A percentile compares a stretch with the other conserved stretches of the same genome.
Conservation (phyloP, 2,888 invertebrate species). For the Pristionchus japonicus region DNA sequence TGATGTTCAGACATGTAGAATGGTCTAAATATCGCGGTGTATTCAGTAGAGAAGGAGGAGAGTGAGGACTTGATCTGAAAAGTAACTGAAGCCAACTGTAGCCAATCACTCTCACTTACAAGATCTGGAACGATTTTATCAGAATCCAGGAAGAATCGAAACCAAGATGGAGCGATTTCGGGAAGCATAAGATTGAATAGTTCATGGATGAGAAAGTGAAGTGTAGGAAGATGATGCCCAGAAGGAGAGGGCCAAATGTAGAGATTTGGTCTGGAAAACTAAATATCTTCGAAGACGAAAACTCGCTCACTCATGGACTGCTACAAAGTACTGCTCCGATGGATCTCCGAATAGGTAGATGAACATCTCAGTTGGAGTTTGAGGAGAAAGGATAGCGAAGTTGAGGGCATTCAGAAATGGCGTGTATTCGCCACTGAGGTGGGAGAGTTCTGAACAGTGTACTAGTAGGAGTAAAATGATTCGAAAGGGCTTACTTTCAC, state of each 20-base stretch:
- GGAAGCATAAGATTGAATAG: not conserved
- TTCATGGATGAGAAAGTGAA: not conserved
- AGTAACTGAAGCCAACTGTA: too few relatives aligned
- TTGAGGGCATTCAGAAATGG: not conserved
- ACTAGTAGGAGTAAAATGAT: too few relatives aligned
- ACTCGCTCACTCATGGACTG: not conserved
- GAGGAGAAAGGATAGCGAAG: not conserved
- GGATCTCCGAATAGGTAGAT: not conserved
- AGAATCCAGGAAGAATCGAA: not conserved
- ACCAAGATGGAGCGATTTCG: not conserved
- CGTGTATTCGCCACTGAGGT: too few relatives aligned
- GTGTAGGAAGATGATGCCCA: not conserved
- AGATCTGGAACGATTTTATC: not conserved
- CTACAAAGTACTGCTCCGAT: not conserved
- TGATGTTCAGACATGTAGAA: constrained; percentile 5
- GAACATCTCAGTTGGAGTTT: not conserved
- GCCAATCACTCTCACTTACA: not conserved
- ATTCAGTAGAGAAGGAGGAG: not conserved
- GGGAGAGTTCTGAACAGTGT: too few relatives aligned
- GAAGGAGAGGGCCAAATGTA: not conserved
- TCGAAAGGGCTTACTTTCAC: too few relatives aligned
- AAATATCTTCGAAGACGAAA: not conserved
- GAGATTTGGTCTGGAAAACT: not conserved
- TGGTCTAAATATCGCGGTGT: not conserved
- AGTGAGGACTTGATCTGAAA: not conserved